phyloP scores from a whole-genome alignment of 2,888 invertebrate species.

The Chrysomela aeneicollis region DNA sequence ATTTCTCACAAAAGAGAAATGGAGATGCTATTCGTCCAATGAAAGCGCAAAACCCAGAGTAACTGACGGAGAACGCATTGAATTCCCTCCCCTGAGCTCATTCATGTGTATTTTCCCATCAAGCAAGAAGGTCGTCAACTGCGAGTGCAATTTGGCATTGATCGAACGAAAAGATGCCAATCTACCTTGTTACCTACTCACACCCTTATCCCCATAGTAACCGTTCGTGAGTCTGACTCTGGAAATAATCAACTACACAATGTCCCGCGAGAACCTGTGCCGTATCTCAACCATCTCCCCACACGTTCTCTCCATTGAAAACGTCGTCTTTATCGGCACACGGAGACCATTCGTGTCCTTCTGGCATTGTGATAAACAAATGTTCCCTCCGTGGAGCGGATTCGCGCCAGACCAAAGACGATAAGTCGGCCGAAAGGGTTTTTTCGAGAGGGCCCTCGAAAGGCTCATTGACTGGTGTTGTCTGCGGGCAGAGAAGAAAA shows the following conservation, averaged over 20 bases:
- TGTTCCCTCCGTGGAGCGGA: slow-evolving; percentile 7
- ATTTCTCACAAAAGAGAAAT: no score
- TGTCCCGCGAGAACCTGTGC: slow-evolving; percentile 22
- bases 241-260: slow-evolving; percentile 15
- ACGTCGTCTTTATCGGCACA: slow-evolving; percentile 22
- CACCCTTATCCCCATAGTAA: slow-evolving; percentile 3
- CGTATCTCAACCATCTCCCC: slow-evolving; percentile 32
- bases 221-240: neutral
- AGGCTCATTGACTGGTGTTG: slow-evolving; percentile 4
- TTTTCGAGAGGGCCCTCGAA: neutral
- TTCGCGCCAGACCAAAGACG: neutral
- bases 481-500: slow-evolving; percentile 7
- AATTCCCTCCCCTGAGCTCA: no score
- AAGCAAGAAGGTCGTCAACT: neutral
- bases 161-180: slow-evolving; percentile 3
- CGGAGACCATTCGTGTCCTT: neutral
- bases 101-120: neutral
- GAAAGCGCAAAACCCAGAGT: no score
- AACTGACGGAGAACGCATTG: no score
- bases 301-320: slow-evolving; percentile 27
- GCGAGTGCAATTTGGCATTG: neutral
- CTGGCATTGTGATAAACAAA: slow-evolving; percentile 2
- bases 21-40: no score
- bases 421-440: slow-evolving; percentile 9
- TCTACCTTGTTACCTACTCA: slow-evolving; percentile 8